Conservation (phyloP, 1,140 invertebrate genomes). For the Acarapis woodi region DNA sequence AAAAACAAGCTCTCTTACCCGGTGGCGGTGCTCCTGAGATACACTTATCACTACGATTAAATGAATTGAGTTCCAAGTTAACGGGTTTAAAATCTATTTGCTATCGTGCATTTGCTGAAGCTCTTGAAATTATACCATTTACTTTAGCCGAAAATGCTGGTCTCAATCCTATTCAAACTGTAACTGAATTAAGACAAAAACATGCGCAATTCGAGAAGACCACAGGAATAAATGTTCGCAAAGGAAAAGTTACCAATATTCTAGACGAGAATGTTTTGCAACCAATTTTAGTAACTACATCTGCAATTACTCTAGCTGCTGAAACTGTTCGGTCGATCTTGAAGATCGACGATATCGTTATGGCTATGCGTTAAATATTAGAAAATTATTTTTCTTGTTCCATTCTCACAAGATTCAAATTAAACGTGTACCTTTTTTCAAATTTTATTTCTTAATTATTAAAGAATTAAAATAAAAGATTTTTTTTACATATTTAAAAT, state of each 20-base stretch:
- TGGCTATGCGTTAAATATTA: conserved; percentile 12
- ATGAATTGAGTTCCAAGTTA: conserved; percentile 45
- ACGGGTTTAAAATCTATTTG: conserved; percentile 83
- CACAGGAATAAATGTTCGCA: conserved; percentile 86
- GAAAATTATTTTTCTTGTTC: conserved; percentile 1
- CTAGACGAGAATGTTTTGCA: conserved; percentile 90
- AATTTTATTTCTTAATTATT: too few species aligned
- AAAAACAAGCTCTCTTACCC: conserved; percentile 58
- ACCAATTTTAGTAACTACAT: conserved; percentile 74
- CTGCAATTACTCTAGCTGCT: conserved; percentile 70
- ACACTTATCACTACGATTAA: conserved; percentile 57
- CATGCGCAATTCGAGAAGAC: conserved; percentile 54
- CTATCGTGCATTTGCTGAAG: conserved; percentile 64
- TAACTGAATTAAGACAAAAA: conserved; percentile 78
- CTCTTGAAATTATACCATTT: conserved; percentile 82
- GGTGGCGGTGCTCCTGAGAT: conserved; percentile 94
- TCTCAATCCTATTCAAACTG: conserved; percentile 84
- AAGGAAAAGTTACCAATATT: conserved; percentile 80
- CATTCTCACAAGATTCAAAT: too few species aligned
- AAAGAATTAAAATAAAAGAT: too few species aligned
- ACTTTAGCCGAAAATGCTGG: conserved; percentile 98
- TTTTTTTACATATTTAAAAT: too few species aligned
- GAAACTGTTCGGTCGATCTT: conserved; percentile 92
- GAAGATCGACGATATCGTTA: conserved; percentile 92
- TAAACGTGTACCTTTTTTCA: too few species aligned